Evolutionary conservation across 2,797 vertebrate genomes (phyloP).

Genomic region (Orestias chungarensis): DNA sequence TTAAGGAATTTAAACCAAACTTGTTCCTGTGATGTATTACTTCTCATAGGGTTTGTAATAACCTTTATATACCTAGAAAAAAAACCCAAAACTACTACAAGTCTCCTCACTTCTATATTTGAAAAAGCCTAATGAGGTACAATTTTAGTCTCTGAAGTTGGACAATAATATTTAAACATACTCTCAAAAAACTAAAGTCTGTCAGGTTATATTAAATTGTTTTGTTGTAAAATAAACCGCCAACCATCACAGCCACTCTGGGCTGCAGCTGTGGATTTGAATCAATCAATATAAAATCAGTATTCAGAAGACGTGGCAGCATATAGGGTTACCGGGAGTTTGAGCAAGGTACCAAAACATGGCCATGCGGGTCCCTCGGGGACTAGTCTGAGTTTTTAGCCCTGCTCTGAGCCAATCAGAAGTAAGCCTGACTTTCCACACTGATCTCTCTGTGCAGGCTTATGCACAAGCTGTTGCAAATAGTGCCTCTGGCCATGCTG

Average conservation of each 20-base stretch:
- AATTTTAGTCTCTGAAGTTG: background rate
- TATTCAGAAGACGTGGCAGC: slow-evolving; percentile 54
- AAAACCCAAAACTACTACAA: too few relatives aligned
- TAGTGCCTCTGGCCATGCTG: slow-evolving; percentile 68
- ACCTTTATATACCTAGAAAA: background rate
- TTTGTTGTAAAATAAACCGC: slow-evolving; percentile 9
- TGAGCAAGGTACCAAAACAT: slow-evolving; percentile 35
- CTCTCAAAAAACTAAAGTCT: background rate
- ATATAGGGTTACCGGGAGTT: slow-evolving; percentile 38
- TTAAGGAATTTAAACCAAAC: background rate
- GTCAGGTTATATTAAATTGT: background rate
- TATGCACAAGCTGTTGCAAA: slow-evolving; percentile 46
- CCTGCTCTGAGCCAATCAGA: slow-evolving; percentile 53
- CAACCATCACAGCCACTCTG: slow-evolving; percentile 6
- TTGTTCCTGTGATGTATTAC: background rate
- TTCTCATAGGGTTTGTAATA: background rate
- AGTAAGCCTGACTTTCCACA: slow-evolving; percentile 42
- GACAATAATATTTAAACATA: background rate
- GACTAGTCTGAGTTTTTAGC: slow-evolving; percentile 51
- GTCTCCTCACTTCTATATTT: too few relatives aligned
- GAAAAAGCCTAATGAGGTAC: background rate
- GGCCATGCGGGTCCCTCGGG: slow-evolving; percentile 40
- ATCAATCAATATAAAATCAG: slow-evolving; percentile 54
- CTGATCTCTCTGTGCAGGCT: slow-evolving; percentile 61
- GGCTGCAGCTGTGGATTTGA: slow-evolving; percentile 36